Conservation (phyloP, 1,140 invertebrate genomes). For the Heliconius melpomene region DNA sequence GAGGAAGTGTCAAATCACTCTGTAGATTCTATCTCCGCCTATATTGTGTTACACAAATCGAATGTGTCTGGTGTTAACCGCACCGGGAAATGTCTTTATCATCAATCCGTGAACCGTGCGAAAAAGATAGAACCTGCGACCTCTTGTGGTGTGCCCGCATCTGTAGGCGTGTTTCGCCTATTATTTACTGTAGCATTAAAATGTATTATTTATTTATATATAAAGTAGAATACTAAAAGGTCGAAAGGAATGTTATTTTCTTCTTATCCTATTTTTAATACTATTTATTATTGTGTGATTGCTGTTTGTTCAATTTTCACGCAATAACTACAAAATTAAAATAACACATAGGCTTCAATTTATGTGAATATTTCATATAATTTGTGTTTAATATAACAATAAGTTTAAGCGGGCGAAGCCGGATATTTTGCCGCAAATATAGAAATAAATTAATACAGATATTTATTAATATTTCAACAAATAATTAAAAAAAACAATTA, state of each 20-base stretch:
- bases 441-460: background rate
- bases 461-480: background rate
- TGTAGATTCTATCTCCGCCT: background rate
- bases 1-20: background rate
- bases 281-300: too few relatives aligned
- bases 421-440: too few relatives aligned
- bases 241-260: too few relatives aligned
- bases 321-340: too few relatives aligned
- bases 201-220: too few relatives aligned
- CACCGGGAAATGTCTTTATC: constrained; percentile 1
- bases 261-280: too few relatives aligned
- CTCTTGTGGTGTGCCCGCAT: background rate
- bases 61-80: background rate
- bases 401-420: too few relatives aligned
- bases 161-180: background rate
- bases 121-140: background rate
- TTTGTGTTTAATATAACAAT: too few relatives aligned
- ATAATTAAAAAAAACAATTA: background rate
- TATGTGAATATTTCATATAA: too few relatives aligned
- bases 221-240: too few relatives aligned
- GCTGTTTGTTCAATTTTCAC: too few relatives aligned
- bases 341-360: too few relatives aligned
- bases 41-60: background rate
- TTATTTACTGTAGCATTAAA: background rate
- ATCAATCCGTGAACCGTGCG: constrained; percentile 2